phyloP scores from a whole-genome alignment of 2,113 vertebrate genomes.

The Syngnathus floridae region DNA sequence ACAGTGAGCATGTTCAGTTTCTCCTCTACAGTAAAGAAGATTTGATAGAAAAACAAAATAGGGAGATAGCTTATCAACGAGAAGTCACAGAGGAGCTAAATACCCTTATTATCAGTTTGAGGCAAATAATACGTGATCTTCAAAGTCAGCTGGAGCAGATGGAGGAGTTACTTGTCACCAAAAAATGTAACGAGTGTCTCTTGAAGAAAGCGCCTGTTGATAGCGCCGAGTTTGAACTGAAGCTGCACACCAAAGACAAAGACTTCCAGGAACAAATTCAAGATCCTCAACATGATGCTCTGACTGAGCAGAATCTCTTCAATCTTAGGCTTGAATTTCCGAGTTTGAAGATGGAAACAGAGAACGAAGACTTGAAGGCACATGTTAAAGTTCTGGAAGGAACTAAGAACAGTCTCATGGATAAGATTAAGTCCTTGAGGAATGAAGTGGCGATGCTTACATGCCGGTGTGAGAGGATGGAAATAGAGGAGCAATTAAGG shows the following conservation, averaged over 20 bases:
- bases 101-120: neutral
- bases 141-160: slow-evolving; percentile 3
- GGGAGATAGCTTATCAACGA: neutral
- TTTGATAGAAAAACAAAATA: slow-evolving; percentile 1
- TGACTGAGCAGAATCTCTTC: neutral
- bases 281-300: neutral
- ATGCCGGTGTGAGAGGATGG: neutral
- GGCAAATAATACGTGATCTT: slow-evolving; percentile 6
- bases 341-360: neutral
- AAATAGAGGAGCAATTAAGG: neutral
- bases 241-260: neutral
- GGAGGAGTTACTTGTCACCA: neutral
- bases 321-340: neutral
- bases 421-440: neutral
- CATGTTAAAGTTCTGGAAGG: slow-evolving; percentile 2
- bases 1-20: neutral
- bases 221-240: neutral
- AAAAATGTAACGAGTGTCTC: neutral
- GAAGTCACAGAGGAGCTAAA: slow-evolving; percentile 1
- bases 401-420: neutral
- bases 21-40: slow-evolving; percentile 4
- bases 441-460: neutral
- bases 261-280: neutral
- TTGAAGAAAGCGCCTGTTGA: neutral
- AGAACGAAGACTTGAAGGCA: slow-evolving; percentile 1